Evolutionary conservation across 2,113 vertebrate species (phyloP), one percentile per base, ranked within the genome.

Genomic region (Scomber scombrus): DNA sequence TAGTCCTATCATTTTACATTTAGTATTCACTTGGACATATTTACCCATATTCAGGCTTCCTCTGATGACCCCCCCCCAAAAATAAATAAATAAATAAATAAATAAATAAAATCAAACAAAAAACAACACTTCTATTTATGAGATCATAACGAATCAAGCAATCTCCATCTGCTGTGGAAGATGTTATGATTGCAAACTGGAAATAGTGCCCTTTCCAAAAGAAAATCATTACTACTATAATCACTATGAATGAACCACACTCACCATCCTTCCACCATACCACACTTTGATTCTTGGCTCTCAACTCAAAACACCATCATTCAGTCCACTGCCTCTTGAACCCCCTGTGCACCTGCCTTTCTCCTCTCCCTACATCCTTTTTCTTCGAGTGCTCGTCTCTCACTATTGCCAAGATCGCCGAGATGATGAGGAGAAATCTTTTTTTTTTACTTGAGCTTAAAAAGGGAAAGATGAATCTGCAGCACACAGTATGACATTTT

Each of bases 401-500:
- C 51, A 16, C n/a, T 40, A 29, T 67, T 46, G 29, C 64, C 34
- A 31, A 75, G 49, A 79, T 88, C 63, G 47, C 69, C 18, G 29
- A n/a, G 12, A 23, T 63, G 64, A 81, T 75, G 65, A 81, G 60
- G 23, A 61, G 50, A 75, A 88, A 57, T 56, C 5, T 12, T 62
- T 40, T 72, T 26, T 64, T 75, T 81, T 80, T 40, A 29, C 23
- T 64, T 61, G 50, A 79, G 34, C 60, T 75, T 63, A 46, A 86
- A 89, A 71, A 82, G 80, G 34, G 66, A 56, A 78, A 84, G 58
- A 84, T 51, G 19, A 57, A 80, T 80, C 61, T 40, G 54, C 68
- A 71, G 51, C 60, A 55, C 58, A 15, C 40, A 43, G 62, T 15
- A 60, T 34, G 87, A 80, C 83, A 81, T 89, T 82, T 86, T 51